phyloP scores from a whole-genome alignment of 2,888 invertebrate genomes.

The Romanomermis culicivorax region DNA sequence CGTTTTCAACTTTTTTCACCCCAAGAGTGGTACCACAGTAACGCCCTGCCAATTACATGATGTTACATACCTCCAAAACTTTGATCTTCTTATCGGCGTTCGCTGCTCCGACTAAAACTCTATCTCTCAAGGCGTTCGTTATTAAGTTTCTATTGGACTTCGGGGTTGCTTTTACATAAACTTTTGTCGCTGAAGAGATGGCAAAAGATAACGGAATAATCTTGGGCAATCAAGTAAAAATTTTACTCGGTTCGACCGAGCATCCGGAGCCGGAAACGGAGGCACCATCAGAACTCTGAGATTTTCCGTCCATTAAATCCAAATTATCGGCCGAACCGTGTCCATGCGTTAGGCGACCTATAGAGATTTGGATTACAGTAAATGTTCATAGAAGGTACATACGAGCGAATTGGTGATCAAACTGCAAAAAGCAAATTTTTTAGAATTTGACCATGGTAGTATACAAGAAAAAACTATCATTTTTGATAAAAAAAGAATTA shows the following conservation, averaged over 20 bases:
- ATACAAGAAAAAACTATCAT: too few species aligned
- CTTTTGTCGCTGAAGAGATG: slow-evolving; percentile 51
- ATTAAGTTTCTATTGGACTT: slow-evolving; percentile 93
- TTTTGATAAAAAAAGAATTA: too few species aligned
- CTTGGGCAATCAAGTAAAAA: neutral
- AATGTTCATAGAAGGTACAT: too few species aligned
- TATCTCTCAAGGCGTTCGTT: slow-evolving; percentile 90
- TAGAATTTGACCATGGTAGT: neutral
- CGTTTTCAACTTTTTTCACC: too few species aligned
- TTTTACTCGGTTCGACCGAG: neutral
- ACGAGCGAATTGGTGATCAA: too few species aligned
- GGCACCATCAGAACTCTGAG: slow-evolving; percentile 7
- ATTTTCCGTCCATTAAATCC: neutral
- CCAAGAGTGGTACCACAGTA: too few species aligned
- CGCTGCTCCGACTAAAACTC: slow-evolving; percentile 91
- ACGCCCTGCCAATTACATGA: too few species aligned
- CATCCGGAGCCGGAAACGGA: slow-evolving; percentile 3
- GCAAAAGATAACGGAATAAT: neutral
- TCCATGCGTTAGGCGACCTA: too few species aligned
- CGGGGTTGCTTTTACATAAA: slow-evolving; percentile 88
- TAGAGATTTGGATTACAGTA: too few species aligned
- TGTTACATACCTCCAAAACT: slow-evolving; percentile 50
- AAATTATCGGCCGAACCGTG: slow-evolving; percentile 2
- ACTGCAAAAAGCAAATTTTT: neutral
- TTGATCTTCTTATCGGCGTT: slow-evolving; percentile 77